These are phyloP conservation scores for Tragelaphus imberbis DNA, from an alignment of 2,113 vertebrate species.

Conservation along the genomic window DNA sequence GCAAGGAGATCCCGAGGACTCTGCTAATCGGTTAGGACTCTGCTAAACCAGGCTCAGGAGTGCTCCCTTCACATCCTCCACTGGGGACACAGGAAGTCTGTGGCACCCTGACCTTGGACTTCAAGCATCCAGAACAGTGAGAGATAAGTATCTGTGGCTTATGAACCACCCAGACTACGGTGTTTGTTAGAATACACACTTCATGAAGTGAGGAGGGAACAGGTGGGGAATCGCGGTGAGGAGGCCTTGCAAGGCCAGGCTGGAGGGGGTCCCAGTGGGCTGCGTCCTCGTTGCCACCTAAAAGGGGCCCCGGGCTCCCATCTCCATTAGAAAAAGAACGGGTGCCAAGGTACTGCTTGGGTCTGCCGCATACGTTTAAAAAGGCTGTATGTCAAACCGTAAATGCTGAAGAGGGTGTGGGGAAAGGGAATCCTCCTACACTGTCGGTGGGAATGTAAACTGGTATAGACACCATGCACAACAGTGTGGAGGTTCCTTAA, in stretches of 20 bases:
- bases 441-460: background rate
- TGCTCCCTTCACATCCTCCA: background rate
- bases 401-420: background rate
- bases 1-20: background rate
- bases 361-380: background rate
- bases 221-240: rapidly evolving
- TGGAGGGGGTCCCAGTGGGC: background rate
- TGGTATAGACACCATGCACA: background rate
- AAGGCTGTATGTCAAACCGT: background rate
- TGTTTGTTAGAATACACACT: background rate
- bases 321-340: background rate
- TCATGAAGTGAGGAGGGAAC: background rate
- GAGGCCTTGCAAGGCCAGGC: background rate
- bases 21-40: background rate
- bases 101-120: background rate
- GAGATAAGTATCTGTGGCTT: background rate
- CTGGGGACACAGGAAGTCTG: background rate
- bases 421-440: background rate
- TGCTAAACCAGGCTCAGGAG: background rate
- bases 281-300: background rate
- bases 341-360: no score
- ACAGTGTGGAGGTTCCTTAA: background rate
- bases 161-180: background rate
- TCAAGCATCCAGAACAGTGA: background rate
- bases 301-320: background rate